Percentiles rank a stretch among this genome's conserved stretches.
phyloP scores from a whole-genome alignment of 2,888 invertebrate species.

The Graphium colonna region DNA sequence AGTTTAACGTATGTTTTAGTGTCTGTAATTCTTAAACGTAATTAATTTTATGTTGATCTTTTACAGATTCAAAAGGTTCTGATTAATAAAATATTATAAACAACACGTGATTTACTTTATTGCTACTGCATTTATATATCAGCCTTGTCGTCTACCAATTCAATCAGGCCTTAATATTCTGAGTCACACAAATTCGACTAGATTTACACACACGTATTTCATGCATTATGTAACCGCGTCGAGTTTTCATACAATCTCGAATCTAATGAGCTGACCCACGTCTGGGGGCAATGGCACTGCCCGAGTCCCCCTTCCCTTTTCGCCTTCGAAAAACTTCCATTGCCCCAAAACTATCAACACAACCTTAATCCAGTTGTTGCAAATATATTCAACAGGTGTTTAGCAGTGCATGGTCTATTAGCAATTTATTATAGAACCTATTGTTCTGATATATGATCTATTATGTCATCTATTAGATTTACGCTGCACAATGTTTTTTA shows the following conservation, averaged over 20 bases:
- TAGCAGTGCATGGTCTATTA: background rate
- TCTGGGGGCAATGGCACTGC: conserved; percentile 1
- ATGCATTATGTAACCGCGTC: background rate
- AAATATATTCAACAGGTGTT: background rate
- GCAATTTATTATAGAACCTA: background rate
- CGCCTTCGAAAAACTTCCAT: conserved; percentile 15
- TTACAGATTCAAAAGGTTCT: no score
- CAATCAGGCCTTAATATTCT: background rate
- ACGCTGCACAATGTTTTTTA: no score
- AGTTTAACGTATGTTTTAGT: no score
- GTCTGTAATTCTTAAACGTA: no score
- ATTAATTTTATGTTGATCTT: no score
- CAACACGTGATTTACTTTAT: no score
- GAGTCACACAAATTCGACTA: background rate
- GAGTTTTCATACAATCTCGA: background rate
- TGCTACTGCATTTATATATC: no score
- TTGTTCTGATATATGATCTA: no score
- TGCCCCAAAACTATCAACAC: background rate
- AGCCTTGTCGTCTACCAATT: background rate
- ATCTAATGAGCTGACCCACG: background rate
- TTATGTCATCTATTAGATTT: no score
- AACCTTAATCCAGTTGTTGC: background rate
- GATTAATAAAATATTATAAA: no score
- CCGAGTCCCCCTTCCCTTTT: conserved; percentile 16
- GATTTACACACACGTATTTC: background rate